Conservation (phyloP, 2,113 vertebrate species). For the Dryoscopus gambensis region DNA sequence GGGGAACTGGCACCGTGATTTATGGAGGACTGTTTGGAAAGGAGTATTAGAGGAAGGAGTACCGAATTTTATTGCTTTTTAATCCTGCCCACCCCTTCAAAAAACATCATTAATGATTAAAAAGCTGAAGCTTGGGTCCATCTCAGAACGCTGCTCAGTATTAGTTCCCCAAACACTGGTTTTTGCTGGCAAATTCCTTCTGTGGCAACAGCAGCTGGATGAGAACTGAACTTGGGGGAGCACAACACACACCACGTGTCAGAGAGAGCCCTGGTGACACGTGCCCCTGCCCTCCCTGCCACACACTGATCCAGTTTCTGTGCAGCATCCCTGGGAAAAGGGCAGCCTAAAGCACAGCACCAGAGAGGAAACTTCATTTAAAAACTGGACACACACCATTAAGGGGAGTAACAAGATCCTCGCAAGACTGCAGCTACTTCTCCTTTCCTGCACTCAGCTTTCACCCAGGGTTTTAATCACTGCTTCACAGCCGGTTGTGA, state of each 20-base stretch:
- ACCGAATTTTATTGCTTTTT: neutral
- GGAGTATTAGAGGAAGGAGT: neutral
- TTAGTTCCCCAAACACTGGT: neutral
- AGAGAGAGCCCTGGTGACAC: neutral
- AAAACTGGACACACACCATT: rapidly evolving
- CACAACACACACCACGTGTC: neutral
- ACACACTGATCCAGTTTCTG: neutral
- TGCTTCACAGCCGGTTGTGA: neutral
- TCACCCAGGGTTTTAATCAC: neutral
- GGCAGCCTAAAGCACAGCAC: neutral
- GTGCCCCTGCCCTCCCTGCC: neutral
- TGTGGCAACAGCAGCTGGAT: neutral
- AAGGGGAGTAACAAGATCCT: neutral
- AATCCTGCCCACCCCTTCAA: neutral
- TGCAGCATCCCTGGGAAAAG: neutral
- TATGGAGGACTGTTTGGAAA: neutral
- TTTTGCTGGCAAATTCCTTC: neutral
- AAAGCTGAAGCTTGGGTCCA: neutral
- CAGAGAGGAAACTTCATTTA: neutral
- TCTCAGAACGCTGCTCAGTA: neutral
- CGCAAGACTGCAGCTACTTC: neutral
- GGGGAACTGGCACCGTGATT: neutral
- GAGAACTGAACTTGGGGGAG: neutral
- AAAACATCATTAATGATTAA: neutral
- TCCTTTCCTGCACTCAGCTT: neutral